Percentiles rank a stretch among this genome's conserved stretches.
These are phyloP conservation scores for Melanostoma mellinum DNA, from an alignment of 2,888 invertebrate species.

Conservation along the genomic window DNA sequence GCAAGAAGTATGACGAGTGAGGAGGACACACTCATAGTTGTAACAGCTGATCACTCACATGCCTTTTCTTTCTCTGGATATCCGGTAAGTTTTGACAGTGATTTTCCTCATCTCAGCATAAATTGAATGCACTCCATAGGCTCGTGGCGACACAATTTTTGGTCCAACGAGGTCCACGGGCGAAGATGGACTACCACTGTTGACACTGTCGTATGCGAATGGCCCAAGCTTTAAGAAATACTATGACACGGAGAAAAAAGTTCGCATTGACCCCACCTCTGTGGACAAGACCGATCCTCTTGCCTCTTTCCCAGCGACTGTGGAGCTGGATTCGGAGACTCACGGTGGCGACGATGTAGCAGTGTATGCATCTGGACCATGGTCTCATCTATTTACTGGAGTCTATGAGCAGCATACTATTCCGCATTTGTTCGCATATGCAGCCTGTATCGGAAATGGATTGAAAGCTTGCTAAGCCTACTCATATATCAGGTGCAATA, in stretches of 20 bases:
- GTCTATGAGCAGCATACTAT: constrained; percentile 90
- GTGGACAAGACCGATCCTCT: constrained; percentile 74
- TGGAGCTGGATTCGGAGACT: constrained; percentile 83
- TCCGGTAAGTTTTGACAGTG: constrained; percentile 81
- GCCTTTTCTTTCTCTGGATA: constrained; percentile 90
- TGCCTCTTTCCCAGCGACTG: constrained; percentile 84
- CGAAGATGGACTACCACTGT: constrained; percentile 85
- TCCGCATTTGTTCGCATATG: constrained; percentile 89
- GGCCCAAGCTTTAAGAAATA: constrained; percentile 85
- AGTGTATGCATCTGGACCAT: constrained; percentile 89
- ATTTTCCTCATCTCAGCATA: background rate
- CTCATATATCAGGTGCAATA: constrained; percentile 3
- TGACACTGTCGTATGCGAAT: constrained; percentile 89
- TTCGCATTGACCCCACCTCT: constrained; percentile 78
- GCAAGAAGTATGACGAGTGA: constrained; percentile 85
- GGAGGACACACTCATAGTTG: constrained; percentile 90
- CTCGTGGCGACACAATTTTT: constrained; percentile 77
- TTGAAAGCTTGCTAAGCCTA: constrained; percentile 79
- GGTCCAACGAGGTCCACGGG: constrained; percentile 77
- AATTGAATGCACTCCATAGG: constrained; percentile 67
- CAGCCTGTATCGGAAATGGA: constrained; percentile 88
- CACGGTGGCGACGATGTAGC: constrained; percentile 92
- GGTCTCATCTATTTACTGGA: constrained; percentile 91
- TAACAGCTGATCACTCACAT: constrained; percentile 92
- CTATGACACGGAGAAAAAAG: constrained; percentile 75